Conservation (phyloP, 2,888 invertebrate species). For the Strigamia transsilvanica region DNA sequence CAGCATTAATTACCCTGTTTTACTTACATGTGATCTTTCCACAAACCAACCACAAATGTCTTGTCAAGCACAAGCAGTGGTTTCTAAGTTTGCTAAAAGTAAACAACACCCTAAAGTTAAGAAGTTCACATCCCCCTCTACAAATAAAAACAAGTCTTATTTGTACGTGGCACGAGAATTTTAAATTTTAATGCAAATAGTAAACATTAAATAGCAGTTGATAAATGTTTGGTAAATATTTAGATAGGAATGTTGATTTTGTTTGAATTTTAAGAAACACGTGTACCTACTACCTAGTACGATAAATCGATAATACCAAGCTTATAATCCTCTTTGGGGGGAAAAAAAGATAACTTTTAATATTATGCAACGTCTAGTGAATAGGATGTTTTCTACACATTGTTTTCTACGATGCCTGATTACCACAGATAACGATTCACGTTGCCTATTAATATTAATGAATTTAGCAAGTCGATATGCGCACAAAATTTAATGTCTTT, state of each 20-base stretch:
- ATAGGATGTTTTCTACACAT: conserved; percentile 24
- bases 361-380: conserved; percentile 10
- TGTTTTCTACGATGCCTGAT: conserved; percentile 46
- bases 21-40: conserved; percentile 26
- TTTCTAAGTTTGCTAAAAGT: background rate
- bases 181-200: background rate
- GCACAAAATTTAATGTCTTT: conserved; percentile 43
- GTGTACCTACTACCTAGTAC: background rate
- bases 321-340: conserved; percentile 7
- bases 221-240: background rate
- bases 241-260: background rate
- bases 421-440: conserved; percentile 39
- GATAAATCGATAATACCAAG: conserved; percentile 16
- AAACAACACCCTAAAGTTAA: background rate
- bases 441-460: conserved; percentile 40
- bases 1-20: conserved; percentile 30
- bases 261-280: background rate
- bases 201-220: background rate
- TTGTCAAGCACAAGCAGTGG: conserved; percentile 26
- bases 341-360: conserved; percentile 23
- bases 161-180: background rate
- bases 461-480: conserved; percentile 43
- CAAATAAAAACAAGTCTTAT: background rate
- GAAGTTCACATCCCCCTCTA: background rate
- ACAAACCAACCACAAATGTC: conserved; percentile 21